phyloP scores from a whole-genome alignment of 2,888 invertebrate genomes.

The Pyrrhosoma nymphula region DNA sequence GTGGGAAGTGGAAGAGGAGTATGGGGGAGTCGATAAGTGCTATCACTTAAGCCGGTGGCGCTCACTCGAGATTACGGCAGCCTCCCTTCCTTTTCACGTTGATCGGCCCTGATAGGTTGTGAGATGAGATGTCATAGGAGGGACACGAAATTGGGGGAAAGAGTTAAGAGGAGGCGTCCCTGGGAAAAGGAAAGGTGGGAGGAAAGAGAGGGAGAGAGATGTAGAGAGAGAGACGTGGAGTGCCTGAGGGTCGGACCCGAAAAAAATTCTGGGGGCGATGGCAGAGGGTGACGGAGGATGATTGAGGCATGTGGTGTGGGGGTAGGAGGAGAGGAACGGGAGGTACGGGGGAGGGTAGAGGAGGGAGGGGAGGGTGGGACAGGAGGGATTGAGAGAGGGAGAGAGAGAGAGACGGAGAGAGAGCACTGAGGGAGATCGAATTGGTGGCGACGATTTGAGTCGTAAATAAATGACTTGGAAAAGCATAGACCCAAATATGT shows the following conservation, averaged over 20 bases:
- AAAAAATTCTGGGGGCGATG: too few species aligned
- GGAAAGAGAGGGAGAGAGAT: neutral
- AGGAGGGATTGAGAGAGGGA: too few species aligned
- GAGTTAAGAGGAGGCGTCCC: neutral
- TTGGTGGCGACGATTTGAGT: neutral
- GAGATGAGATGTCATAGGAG: conserved; percentile 53
- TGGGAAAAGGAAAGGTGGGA: too few species aligned
- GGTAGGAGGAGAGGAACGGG: too few species aligned
- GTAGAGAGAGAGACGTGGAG: neutral
- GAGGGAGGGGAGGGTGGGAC: neutral
- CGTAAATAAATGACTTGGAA: neutral
- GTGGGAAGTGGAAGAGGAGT: neutral
- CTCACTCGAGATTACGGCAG: conserved; percentile 32
- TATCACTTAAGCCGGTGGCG: neutral
- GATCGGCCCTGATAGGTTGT: conserved; percentile 14
- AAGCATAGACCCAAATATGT: neutral
- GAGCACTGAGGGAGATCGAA: neutral
- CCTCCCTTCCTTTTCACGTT: conserved; percentile 17
- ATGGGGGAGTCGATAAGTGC: conserved; percentile 42
- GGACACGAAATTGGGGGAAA: neutral
- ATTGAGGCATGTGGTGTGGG: neutral
- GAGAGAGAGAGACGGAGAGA: neutral
- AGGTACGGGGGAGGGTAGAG: neutral
- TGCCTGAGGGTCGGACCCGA: neutral
- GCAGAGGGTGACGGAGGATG: too few species aligned